phyloP scores from a whole-genome alignment of 2,888 invertebrate genomes.

The Leucania comma region DNA sequence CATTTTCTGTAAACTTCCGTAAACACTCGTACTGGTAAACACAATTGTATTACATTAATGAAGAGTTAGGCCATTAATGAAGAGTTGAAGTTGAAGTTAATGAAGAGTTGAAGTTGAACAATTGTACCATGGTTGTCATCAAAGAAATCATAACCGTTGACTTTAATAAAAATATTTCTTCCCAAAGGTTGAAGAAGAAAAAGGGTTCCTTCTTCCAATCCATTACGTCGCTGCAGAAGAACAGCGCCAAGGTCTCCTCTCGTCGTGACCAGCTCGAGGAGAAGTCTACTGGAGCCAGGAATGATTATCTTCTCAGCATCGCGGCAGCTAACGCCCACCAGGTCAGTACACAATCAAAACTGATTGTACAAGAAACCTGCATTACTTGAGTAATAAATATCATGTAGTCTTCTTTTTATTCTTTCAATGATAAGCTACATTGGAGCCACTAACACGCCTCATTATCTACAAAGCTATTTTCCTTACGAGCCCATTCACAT shows the following conservation, averaged over 20 bases:
- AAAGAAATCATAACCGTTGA: neutral
- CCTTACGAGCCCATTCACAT: too few species aligned
- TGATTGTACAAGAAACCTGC: too few species aligned
- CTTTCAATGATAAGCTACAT: too few species aligned
- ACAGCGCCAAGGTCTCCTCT: conserved; percentile 98
- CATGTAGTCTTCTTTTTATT: too few species aligned
- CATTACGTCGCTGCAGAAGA: conserved; percentile 98
- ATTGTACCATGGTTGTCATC: neutral
- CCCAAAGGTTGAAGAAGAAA: conserved; percentile 96
- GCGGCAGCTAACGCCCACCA: conserved; percentile 98
- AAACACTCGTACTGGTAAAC: neutral
- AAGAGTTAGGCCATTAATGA: too few species aligned
- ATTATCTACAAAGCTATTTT: too few species aligned
- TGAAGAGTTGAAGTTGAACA: too few species aligned
- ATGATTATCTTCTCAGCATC: conserved; percentile 97
- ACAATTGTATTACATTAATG: too few species aligned
- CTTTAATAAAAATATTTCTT: conserved; percentile 56
- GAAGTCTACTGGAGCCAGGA: conserved; percentile 98
- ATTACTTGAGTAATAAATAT: too few species aligned
- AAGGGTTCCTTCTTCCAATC: conserved; percentile 99
- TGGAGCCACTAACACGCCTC: too few species aligned
- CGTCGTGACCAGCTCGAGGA: conserved; percentile 97
- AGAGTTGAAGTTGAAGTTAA: too few species aligned
- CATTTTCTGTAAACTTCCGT: neutral
- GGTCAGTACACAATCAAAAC: conserved; percentile 75